Base-by-base conservation (phyloP, 1,140 invertebrate species). In the Sarcophaga peregrina region DNA sequence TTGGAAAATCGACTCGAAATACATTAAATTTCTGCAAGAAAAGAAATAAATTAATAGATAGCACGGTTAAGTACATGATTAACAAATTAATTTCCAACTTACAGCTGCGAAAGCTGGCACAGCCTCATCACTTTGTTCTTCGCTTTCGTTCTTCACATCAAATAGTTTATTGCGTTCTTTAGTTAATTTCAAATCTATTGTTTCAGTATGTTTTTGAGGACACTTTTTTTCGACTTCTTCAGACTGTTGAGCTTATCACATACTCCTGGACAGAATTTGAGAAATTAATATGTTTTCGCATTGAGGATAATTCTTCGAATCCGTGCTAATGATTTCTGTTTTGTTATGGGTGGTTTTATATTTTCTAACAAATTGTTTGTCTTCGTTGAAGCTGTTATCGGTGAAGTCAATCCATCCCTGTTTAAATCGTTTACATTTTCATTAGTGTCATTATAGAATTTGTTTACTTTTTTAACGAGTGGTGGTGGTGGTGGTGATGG, bases 1-100 rank as follows among this genome's bases (percentile, higher is more conserved):
- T 46, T 0, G 87, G 88, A 82, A 88, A 90, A 52, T 87, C 86
- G 8, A 88, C 20, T 37, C 81, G 50, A 8, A 89, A 48, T 5
- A 90, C 85, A 15, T 52, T 82, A 73, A 8, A 85, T 20, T 58
- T 84, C 86, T 85, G 50, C 78, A 86, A 52, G 9, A 8, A 54
- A 15, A 20, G 6, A 54, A 58, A 83, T 5, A 6, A 82, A 1
- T 5, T 13, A 46, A 52, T 20, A 20, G 58, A 73, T 37, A 37
- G 45, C 7, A 83, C 78, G 37, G 46, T 20, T 45, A 78, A 58
- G 76, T 8, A n/a, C 5, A 48, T 68, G 47, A 47, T 45, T 58
- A 15, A 6, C 8, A 9, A n/a, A 46, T 74, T 20, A 73, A 74
- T 54, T 37, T 37, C 4, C 25, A 4, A 58, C 82, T 46, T 81